These are phyloP conservation scores for Oppia nitens DNA, from an alignment of 1,140 invertebrate species.

Conservation along the genomic window DNA sequence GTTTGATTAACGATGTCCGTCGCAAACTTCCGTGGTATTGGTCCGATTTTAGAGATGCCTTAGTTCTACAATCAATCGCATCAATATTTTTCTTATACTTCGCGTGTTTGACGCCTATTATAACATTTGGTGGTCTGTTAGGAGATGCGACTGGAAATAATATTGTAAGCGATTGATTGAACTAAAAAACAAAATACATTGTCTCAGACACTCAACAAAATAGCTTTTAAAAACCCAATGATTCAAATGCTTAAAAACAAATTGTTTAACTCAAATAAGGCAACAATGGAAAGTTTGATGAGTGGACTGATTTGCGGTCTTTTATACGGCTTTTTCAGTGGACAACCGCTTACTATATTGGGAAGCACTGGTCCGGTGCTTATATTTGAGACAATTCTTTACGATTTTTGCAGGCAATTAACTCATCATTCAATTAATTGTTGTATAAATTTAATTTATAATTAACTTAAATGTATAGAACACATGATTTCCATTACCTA, in stretches of 20 bases:
- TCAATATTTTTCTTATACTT: constrained; percentile 94
- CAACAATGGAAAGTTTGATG: constrained; percentile 91
- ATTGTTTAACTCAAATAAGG: constrained; percentile 37
- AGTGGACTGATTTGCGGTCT: constrained; percentile 90
- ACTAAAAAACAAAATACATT: no score
- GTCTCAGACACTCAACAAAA: neutral
- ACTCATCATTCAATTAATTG: constrained; percentile 12
- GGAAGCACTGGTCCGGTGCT: constrained; percentile 95
- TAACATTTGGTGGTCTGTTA: constrained; percentile 87
- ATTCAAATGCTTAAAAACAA: neutral
- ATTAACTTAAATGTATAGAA: constrained; percentile 28
- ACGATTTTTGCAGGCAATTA: constrained; percentile 71
- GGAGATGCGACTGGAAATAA: constrained; percentile 85
- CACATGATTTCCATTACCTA: constrained; percentile 67
- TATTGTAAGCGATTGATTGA: constrained; percentile 41
- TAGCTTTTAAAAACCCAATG: neutral
- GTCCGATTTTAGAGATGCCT: constrained; percentile 53
- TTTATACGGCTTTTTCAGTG: constrained; percentile 88
- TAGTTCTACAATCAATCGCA: constrained; percentile 82
- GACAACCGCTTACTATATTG: constrained; percentile 91
- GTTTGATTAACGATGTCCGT: constrained; percentile 81
- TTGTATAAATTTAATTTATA: neutral
- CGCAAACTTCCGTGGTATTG: constrained; percentile 65
- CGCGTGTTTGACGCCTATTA: constrained; percentile 91
- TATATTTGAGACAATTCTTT: constrained; percentile 94